These are phyloP conservation scores for Trichonephila clavipes DNA, from an alignment of 1,140 invertebrate species.

Conservation along the genomic window DNA sequence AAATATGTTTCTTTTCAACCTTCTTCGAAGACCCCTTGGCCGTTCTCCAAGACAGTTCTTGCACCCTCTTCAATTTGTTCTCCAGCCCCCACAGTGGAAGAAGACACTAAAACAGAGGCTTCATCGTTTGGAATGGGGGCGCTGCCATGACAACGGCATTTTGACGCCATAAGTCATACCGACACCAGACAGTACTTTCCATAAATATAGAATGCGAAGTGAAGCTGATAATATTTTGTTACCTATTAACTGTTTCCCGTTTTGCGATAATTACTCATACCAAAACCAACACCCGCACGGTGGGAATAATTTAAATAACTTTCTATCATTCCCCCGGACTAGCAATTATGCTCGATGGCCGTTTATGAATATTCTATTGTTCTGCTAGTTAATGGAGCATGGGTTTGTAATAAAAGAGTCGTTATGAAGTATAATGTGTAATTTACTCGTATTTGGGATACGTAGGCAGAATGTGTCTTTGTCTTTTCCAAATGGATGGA, in stretches of 20 bases:
- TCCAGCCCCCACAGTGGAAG: not conserved
- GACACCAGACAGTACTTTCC: conserved; percentile 3
- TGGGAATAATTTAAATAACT: conserved; percentile 43
- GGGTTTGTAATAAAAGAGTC: conserved; percentile 30
- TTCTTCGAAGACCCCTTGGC: not conserved
- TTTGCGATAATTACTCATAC: conserved; percentile 39
- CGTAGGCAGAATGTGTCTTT: not conserved
- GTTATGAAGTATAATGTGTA: not conserved
- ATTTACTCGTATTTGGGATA: not conserved
- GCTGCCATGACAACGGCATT: conserved; percentile 22
- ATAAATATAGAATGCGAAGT: conserved; percentile 52
- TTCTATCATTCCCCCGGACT: not conserved
- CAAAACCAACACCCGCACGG: not conserved
- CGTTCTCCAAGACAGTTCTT: not conserved
- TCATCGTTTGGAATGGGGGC: not conserved
- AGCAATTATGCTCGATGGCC: not conserved
- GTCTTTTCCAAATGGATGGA: not conserved
- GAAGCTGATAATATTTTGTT: conserved; percentile 65
- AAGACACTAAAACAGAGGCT: conserved; percentile 52
- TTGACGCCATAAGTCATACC: conserved; percentile 37
- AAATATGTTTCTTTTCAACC: no score
- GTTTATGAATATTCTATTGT: conserved; percentile 37
- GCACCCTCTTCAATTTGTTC: conserved; percentile 20
- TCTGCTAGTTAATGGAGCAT: conserved; percentile 13
- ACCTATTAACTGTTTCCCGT: conserved; percentile 51